phyloP scores from a whole-genome alignment of 64 coral and sea anemone species.

The Acropora tenuis region DNA sequence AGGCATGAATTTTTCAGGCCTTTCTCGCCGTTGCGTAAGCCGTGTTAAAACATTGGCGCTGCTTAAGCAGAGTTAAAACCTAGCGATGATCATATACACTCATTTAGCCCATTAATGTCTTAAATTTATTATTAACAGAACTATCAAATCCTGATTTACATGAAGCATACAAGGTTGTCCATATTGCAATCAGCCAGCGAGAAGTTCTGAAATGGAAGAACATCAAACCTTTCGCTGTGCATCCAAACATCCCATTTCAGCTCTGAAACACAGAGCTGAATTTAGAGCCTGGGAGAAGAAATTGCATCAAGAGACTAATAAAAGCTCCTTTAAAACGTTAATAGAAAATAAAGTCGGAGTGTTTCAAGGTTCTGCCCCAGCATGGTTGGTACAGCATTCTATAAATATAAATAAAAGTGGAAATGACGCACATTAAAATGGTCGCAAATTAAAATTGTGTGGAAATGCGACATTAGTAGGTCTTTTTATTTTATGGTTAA shows the following conservation, averaged over 20 bases:
- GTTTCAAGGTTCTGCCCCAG: constrained; percentile 70
- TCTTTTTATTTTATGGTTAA: too few species aligned
- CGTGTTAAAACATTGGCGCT: too few species aligned
- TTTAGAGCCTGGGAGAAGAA: constrained; percentile 87
- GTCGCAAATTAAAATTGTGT: too few species aligned
- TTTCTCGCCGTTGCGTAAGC: too few species aligned
- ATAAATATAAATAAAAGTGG: too few species aligned
- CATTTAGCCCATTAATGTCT: too few species aligned
- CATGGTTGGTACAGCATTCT: constrained; percentile 59
- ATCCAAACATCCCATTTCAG: constrained; percentile 23
- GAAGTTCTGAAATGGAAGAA: constrained; percentile 62
- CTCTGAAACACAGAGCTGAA: constrained; percentile 69
- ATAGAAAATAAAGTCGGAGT: constrained; percentile 57
- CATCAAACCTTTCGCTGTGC: constrained; percentile 74
- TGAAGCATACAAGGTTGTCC: constrained; percentile 69
- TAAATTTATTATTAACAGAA: background rate
- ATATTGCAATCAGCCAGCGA: constrained; percentile 71
- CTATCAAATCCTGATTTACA: background rate
- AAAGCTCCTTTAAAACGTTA: constrained; percentile 70
- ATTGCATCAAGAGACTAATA: constrained; percentile 76
- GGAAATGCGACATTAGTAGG: too few species aligned
- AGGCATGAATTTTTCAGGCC: too few species aligned
- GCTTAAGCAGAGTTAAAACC: too few species aligned
- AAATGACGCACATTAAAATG: too few species aligned
- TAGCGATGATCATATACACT: too few species aligned